These are phyloP conservation scores for Rhipidura dahli DNA, from an alignment of 2,113 vertebrate species.

Conservation along the genomic window DNA sequence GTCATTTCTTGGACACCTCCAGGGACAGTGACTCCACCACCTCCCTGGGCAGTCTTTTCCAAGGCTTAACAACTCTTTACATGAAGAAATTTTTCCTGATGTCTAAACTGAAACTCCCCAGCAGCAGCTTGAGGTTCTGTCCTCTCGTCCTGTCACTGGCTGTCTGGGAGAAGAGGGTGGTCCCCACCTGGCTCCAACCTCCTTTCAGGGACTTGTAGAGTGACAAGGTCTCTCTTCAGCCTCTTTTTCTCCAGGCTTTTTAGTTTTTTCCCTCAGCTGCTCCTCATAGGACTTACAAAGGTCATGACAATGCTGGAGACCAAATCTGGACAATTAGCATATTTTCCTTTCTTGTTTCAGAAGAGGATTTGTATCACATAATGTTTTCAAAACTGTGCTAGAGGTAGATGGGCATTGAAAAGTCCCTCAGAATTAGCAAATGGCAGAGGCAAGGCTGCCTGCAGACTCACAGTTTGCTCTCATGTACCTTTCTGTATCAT, in stretches of 20 bases:
- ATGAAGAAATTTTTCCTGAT: neutral
- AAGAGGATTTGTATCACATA: neutral
- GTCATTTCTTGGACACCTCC: neutral
- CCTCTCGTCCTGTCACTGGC: neutral
- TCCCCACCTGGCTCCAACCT: neutral
- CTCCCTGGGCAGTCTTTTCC: neutral
- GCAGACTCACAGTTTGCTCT: neutral
- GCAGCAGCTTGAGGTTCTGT: neutral
- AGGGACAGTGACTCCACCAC: neutral
- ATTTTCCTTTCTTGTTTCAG: neutral
- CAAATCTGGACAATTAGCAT: neutral
- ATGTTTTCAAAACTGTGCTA: neutral
- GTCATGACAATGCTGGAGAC: neutral
- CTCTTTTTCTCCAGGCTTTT: neutral
- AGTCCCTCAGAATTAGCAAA: neutral
- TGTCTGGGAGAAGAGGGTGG: neutral
- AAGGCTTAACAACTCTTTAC: neutral
- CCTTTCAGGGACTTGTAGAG: neutral
- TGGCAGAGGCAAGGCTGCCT: neutral
- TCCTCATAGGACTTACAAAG: neutral
- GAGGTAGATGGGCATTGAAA: neutral
- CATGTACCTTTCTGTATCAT: neutral
- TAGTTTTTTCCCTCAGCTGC: neutral
- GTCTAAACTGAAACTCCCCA: neutral
- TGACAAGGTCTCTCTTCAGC: neutral